Percentiles rank a stretch among this genome's conserved stretches.
These are phyloP conservation scores for Eolophus roseicapilla DNA, from an alignment of 2,113 vertebrate genomes.

Conservation along the genomic window DNA sequence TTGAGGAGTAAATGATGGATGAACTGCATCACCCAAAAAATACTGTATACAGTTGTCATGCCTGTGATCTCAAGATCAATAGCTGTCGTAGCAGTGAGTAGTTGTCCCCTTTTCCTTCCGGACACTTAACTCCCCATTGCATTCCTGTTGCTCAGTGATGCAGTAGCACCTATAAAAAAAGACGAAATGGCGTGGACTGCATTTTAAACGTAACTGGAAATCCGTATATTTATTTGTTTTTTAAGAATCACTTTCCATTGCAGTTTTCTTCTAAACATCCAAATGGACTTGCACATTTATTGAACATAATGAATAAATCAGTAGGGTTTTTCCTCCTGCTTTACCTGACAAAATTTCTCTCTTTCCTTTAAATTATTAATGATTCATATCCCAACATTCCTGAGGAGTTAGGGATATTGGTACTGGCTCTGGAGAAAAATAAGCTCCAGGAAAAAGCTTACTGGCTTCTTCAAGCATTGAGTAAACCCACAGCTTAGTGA, in stretches of 20 bases:
- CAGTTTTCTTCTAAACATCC: background rate
- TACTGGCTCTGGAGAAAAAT: background rate
- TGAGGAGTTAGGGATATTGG: background rate
- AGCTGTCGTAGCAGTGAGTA: background rate
- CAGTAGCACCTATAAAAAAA: background rate
- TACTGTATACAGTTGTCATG: background rate
- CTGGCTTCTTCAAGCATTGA: background rate
- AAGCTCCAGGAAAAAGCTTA: background rate
- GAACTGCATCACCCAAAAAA: background rate
- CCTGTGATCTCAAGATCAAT: background rate
- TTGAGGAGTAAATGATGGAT: conserved; percentile 22
- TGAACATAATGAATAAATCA: background rate
- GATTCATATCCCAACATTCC: background rate
- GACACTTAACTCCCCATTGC: background rate
- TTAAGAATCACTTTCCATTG: background rate
- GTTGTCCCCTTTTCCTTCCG: background rate
- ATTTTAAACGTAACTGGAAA: background rate
- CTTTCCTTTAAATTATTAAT: background rate
- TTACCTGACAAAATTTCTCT: background rate
- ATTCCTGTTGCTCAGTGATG: background rate
- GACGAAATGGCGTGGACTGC: background rate
- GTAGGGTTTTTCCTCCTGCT: background rate
- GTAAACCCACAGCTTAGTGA: background rate
- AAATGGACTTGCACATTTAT: background rate
- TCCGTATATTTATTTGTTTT: background rate